Evolutionary conservation across 2,888 invertebrate species (phyloP), one percentile per base, ranked within the genome.

Genomic region (Caenorhabditis drosophilae): DNA sequence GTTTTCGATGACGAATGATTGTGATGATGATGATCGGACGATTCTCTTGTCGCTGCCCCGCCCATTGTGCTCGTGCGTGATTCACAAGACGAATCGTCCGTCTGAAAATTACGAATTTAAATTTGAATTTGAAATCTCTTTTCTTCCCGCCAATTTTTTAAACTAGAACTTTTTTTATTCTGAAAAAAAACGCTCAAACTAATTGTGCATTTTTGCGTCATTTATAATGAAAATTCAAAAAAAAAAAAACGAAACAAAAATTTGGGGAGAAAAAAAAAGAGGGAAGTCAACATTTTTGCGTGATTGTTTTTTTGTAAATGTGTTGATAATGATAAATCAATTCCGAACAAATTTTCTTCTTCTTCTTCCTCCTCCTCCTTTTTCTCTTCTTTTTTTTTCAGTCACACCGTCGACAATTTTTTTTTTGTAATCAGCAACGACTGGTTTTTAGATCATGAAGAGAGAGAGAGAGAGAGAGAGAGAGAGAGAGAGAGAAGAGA

Each of bases 61-160:
- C n/a, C n/a, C n/a, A n/a, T 26, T 22, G 35, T 52, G 26, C 50
- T 50, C 60, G 38, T 38, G 4, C n/a, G n/a, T n/a, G 6, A 6
- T 31, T 40, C 59, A 52, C 62, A 62, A 46, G 48, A 25, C 27
- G 61, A 62, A 34, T 62, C 62, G 62, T 62, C 62, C 6, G 62
- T 62, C 62, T 62, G 62, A 0, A 61, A 61, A n/a, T 31, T 23
- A 41, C n/a, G 23, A 15, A 26, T 27, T 2, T 16, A n/a, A 12
- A 31, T 9, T n/a, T 31, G 31, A 31, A 12, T 9, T 9, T 31
- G 31, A 31, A 31, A 12, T 31, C 31, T 31, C 6, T 31, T 31
- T 31, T 31, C 31, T 9, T 31, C 31, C 7, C 31, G 12, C 12
- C 7, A 12, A 31, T 12, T 31, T 12, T 31, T 31, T 31, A 31